Conservation (phyloP, 2,113 vertebrate genomes). For the Choloepus hoffmanni region DNA sequence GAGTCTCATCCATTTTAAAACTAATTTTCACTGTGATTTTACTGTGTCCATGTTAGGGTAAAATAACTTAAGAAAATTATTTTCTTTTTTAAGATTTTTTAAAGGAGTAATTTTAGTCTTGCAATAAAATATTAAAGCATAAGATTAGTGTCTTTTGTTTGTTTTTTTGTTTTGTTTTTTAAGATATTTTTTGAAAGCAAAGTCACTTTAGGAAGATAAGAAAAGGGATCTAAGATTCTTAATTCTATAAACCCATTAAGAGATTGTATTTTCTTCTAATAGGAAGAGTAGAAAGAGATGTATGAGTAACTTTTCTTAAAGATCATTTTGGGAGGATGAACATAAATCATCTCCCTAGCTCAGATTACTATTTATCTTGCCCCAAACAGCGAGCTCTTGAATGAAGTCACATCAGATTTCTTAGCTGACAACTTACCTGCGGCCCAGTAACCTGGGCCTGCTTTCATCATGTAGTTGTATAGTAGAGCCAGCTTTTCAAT, state of each 20-base stretch:
- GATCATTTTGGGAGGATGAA: background rate
- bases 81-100: conserved; percentile 5
- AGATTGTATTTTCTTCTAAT: background rate
- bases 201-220: background rate
- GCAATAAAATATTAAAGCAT: background rate
- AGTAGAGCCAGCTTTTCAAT: background rate
- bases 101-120: background rate
- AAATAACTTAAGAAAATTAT: conserved; percentile 3
- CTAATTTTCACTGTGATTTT: conserved; percentile 30
- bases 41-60: background rate
- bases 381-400: background rate
- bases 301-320: background rate
- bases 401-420: background rate
- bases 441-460: background rate
- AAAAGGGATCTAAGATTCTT: background rate
- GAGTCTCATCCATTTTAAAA: conserved; percentile 28
- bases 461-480: background rate
- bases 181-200: background rate
- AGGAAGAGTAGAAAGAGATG: background rate
- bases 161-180: background rate
- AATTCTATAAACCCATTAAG: conserved; percentile 11
- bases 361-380: background rate
- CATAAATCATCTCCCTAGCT: background rate
- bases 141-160: background rate
- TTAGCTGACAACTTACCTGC: background rate